A percentile compares a stretch with the other conserved stretches of the same genome.
These are phyloP conservation scores for Setipinna tenuifilis DNA, from an alignment of 2,797 vertebrate genomes.

Conservation along the genomic window DNA sequence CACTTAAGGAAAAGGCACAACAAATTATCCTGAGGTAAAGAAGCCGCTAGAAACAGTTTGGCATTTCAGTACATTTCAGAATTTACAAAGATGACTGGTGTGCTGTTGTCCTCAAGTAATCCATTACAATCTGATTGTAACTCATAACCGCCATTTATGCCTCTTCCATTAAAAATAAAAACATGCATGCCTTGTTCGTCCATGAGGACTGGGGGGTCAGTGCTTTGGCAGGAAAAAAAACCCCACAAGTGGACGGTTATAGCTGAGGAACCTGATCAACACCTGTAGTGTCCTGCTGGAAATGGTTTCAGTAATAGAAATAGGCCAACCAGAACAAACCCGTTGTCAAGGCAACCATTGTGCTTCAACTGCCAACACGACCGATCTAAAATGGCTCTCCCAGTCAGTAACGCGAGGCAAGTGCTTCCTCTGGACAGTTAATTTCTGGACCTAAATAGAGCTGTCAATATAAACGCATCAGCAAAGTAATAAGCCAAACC, in stretches of 20 bases:
- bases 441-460: background rate
- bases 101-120: background rate
- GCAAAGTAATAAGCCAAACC: background rate
- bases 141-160: background rate
- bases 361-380: conserved; percentile 8
- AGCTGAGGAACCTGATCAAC: background rate
- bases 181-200: background rate
- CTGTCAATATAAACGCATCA: background rate
- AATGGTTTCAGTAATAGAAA: conserved; percentile 26
- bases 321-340: conserved; percentile 12
- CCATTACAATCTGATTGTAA: background rate
- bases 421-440: background rate
- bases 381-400: conserved; percentile 17
- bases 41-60: conserved; percentile 59
- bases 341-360: conserved; percentile 18
- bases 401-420: background rate
- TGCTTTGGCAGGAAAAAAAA: background rate
- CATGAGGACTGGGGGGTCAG: background rate
- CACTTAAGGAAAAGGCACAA: conserved; percentile 66
- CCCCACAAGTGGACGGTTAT: background rate
- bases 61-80: conserved; percentile 45
- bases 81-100: conserved; percentile 10
- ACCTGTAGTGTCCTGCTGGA: conserved; percentile 12
- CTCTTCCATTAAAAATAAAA: background rate
- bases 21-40: conserved; percentile 72